Evolutionary conservation across 2,113 vertebrate genomes (phyloP), one percentile per base, ranked within the genome.

Genomic region (Meleagris gallopavo): DNA sequence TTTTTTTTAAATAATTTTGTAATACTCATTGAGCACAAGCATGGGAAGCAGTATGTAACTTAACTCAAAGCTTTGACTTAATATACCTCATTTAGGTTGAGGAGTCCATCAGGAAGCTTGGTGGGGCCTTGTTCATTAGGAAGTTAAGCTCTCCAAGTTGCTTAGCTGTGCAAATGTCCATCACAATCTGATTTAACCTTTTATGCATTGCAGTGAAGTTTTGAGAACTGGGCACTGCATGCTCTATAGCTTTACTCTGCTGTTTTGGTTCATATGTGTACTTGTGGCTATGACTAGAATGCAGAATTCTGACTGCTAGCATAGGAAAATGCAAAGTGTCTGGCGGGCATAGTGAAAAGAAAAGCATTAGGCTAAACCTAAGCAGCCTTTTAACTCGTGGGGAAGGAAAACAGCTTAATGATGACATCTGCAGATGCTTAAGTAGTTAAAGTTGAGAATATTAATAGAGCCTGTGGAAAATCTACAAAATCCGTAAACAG

Each of bases 111-210:
- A 74, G 73, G 34, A 67, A 50, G 85, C 57, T 18, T 52, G 71
- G 52, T 57, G 83, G 83, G 83, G 40, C 52, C 60, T 81, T 88
- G 65, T 86, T 77, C 54, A 65, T 84, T 75, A 88, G 83, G 76
- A 85, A 93, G 82, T 71, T 94, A 89, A 93, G 72, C 82, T 93
- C 75, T 94, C 61, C 65, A 65, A 67, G 86, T 93, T 94, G 83
- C 88, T 94, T 93, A 88, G 90, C 92, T 1, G 14, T 95, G 88
- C 83, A 93, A 96, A 93, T 78, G 69, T 85, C 67, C 81, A 48
- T 88, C 54, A 27, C 92, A 84, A 85, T 95, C 92, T 91, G 55
- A 89, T 89, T 75, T 83, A 65, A 83, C 58, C 84, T 89, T 79
- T 41, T 85, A 2, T 64, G 86, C 62, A 4, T 88, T 95, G 88